Evolutionary conservation across 2,888 invertebrate species (phyloP), one percentile per base, ranked within the genome.

Genomic region (Chaitophorus viminalis): DNA sequence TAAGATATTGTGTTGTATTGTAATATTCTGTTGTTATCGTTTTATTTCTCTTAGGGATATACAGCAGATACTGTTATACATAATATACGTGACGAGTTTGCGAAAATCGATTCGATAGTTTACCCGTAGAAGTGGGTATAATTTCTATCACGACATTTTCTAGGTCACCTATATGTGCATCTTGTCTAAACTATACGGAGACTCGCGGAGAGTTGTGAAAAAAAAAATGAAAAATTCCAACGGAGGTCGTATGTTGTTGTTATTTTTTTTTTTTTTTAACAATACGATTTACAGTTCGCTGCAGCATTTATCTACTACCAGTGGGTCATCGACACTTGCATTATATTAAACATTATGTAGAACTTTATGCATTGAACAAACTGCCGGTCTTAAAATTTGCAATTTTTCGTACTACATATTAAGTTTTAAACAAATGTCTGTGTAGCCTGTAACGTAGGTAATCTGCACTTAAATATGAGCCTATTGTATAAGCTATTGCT

Each of bases 191-290:
- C 46, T 46, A 46, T 60, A 25, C 60, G 21, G 60, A 25, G 21
- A 60, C 60, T 18, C 60, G 21, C 21, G 25, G 21, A 54, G 60
- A 60, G 60, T 60, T 60, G 60, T 1, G 25, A 31, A 14, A 31
- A 29, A 70, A 29, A 70, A 70, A 70, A n/a, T 1, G 60, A 65
- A 79, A 78, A 79, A 36, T 65, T 65, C 65, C 65, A 36, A 36
- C 60, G 79, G 79, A 79, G 79, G 79, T 65, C 60, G 79, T 77
- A n/a, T n/a, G n/a, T 54, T 54, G 77, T 78, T 60, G 54, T 60
- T 3, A 31, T 14, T 6, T 29, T 18, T 52, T 36, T 60, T 11
- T 46, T 77, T 77, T 54, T 21, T 46, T 14, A 46, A 46, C 31
- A 33, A 36, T 65, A 79, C 33, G 33, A 79, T 79, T 33, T 65